These are phyloP conservation scores for Cisticola juncidis DNA, from an alignment of 2,113 vertebrate species.

Conservation along the genomic window DNA sequence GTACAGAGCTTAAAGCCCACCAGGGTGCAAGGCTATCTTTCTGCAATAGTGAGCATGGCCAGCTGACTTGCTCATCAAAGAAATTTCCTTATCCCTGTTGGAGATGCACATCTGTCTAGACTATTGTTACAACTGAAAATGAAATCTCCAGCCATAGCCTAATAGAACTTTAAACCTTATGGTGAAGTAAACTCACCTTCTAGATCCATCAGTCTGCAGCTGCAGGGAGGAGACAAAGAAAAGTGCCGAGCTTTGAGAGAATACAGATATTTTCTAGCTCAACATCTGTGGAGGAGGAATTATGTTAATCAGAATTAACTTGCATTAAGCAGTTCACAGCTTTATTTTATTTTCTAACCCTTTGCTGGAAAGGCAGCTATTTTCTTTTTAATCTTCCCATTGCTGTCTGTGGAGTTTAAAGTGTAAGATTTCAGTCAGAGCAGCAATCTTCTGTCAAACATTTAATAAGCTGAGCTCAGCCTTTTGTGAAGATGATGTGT, in stretches of 20 bases:
- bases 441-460: background rate
- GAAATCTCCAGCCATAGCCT: conserved; percentile 43
- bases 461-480: background rate
- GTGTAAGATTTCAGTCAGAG: background rate
- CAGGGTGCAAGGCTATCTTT: background rate
- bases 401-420: background rate
- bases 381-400: background rate
- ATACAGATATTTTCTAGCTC: background rate
- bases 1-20: background rate
- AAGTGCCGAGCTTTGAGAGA: background rate
- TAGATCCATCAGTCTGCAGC: conserved; percentile 42
- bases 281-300: conserved; percentile 12
- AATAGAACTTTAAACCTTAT: conserved; percentile 58
- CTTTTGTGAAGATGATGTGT: background rate
- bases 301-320: background rate
- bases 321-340: background rate
- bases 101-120: conserved; percentile 51
- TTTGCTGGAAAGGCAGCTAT: background rate
- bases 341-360: background rate
- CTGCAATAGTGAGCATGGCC: background rate
- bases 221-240: conserved; percentile 32
- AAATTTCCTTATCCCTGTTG: conserved; percentile 23
- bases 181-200: conserved; percentile 30
- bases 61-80: conserved; percentile 61
- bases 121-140: conserved; percentile 40